Percentiles rank a stretch among this genome's conserved stretches.
Evolutionary conservation across 2,797 vertebrate species (phyloP).

Genomic region (Champsocephalus esox): DNA sequence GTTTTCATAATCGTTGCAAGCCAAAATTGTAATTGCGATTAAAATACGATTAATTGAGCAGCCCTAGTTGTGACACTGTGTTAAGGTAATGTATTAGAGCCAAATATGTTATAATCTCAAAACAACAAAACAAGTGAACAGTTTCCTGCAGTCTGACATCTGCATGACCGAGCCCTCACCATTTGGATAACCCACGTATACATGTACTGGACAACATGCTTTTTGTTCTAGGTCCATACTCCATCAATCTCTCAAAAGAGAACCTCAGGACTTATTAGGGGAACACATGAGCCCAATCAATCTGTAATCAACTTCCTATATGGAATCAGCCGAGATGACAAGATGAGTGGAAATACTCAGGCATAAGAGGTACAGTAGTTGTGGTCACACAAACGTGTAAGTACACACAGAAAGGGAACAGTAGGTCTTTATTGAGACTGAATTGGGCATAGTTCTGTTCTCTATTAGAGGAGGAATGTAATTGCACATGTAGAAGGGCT

Average conservation of each 20-base stretch:
- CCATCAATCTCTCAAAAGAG: slow-evolving; percentile 59
- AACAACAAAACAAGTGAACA: neutral
- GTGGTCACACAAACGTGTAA: slow-evolving; percentile 62
- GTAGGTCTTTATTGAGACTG: slow-evolving; percentile 79
- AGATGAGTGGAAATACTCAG: slow-evolving; percentile 73
- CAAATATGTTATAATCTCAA: slow-evolving; percentile 9
- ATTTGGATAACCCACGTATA: slow-evolving; percentile 15
- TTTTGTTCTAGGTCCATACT: slow-evolving; percentile 55
- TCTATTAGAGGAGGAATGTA: slow-evolving; percentile 82
- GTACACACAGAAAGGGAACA: slow-evolving; percentile 69
- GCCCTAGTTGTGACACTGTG: neutral
- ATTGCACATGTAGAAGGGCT: slow-evolving; percentile 77
- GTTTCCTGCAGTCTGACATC: slow-evolving; percentile 29
- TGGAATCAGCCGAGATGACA: slow-evolving; percentile 72
- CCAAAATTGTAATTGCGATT: too few relatives aligned
- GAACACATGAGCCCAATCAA: slow-evolving; percentile 72
- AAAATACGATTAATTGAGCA: too few relatives aligned
- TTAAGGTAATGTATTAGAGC: neutral
- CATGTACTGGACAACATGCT: slow-evolving; percentile 50
- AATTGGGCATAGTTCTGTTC: slow-evolving; percentile 73
- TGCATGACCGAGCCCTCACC: neutral
- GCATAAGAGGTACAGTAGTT: slow-evolving; percentile 56
- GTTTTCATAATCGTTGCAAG: too few relatives aligned
- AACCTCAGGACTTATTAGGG: slow-evolving; percentile 62
- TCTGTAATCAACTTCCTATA: slow-evolving; percentile 81